Conservation (phyloP, 1,140 invertebrate species). For the Danaus plexippus region DNA sequence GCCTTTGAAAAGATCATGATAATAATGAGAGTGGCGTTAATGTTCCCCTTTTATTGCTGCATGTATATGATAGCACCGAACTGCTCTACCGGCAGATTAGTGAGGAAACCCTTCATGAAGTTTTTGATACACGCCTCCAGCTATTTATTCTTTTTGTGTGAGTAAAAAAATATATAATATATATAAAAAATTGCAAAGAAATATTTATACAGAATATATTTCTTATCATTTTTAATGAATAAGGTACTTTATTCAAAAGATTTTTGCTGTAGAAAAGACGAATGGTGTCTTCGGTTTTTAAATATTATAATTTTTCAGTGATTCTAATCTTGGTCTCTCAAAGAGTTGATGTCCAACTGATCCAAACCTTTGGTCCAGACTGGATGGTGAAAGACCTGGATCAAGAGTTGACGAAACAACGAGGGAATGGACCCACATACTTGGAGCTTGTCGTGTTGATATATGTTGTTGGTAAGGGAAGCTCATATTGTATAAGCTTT, state of each 20-base stretch:
- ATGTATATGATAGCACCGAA: slow-evolving; percentile 87
- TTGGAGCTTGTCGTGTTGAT: slow-evolving; percentile 84
- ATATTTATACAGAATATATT: too few species aligned
- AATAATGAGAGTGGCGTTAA: slow-evolving; percentile 80
- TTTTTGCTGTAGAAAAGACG: too few species aligned
- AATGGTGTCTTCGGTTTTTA: too few species aligned
- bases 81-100: slow-evolving; percentile 81
- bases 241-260: too few species aligned
- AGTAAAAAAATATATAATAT: too few species aligned
- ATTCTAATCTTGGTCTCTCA: slow-evolving; percentile 90
- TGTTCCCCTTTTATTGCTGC: slow-evolving; percentile 90
- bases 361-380: slow-evolving; percentile 80
- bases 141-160: slow-evolving; percentile 92
- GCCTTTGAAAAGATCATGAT: slow-evolving; percentile 79
- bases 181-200: too few species aligned
- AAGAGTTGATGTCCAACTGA: slow-evolving; percentile 82
- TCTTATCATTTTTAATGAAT: too few species aligned
- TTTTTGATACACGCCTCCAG: slow-evolving; percentile 93
- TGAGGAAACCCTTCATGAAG: slow-evolving; percentile 95
- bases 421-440: slow-evolving; percentile 83
- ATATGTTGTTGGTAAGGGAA: slow-evolving; percentile 79
- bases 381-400: slow-evolving; percentile 74
- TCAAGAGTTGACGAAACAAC: slow-evolving; percentile 76
- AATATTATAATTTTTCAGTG: slow-evolving; percentile 69
- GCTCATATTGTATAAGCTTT: too few species aligned